These are phyloP conservation scores for Galeruca laticollis DNA, from an alignment of 2,888 invertebrate species.

Conservation along the genomic window DNA sequence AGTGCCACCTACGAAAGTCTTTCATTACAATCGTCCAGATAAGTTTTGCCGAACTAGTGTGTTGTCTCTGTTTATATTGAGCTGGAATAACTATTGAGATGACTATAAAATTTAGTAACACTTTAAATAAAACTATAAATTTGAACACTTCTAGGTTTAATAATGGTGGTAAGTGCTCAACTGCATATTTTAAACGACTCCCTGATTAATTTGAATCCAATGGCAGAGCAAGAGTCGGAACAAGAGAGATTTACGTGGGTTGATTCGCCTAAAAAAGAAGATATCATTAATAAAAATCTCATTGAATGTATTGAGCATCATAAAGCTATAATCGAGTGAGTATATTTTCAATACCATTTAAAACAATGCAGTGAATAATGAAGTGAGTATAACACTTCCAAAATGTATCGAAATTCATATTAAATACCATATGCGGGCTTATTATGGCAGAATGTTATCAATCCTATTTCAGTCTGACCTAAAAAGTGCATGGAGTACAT, in stretches of 20 bases:
- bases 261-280: constrained; percentile 5
- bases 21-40: too few relatives aligned
- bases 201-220: constrained; percentile 51
- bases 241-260: not conserved
- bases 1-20: too few relatives aligned
- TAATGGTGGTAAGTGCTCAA: constrained; percentile 60
- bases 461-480: too few relatives aligned
- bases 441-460: too few relatives aligned
- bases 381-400: too few relatives aligned
- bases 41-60: too few relatives aligned
- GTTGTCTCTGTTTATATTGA: too few relatives aligned
- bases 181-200: constrained; percentile 66
- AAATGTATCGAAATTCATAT: too few relatives aligned
- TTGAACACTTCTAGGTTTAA: constrained; percentile 38
- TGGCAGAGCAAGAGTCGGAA: constrained; percentile 14
- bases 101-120: not conserved
- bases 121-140: not conserved
- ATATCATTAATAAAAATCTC: constrained; percentile 31
- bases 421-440: too few relatives aligned
- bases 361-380: too few relatives aligned
- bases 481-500: too few relatives aligned
- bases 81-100: too few relatives aligned
- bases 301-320: constrained; percentile 42
- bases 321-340: constrained; percentile 45
- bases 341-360: not conserved